phyloP scores from a whole-genome alignment of 2,113 vertebrate species.

The Garra rufa region DNA sequence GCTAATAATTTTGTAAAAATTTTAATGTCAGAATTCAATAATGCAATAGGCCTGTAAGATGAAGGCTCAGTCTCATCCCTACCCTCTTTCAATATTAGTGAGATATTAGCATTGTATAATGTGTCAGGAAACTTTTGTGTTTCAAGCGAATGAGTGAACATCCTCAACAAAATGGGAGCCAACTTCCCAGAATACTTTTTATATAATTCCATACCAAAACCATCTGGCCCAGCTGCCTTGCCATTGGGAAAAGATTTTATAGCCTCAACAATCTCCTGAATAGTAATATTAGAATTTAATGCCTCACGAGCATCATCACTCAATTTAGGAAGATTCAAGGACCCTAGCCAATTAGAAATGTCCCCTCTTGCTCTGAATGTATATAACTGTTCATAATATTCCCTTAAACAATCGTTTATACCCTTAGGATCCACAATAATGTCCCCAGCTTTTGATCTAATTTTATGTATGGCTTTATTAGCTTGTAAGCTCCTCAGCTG shows the following conservation, averaged over 20 bases:
- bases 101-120: constrained; percentile 31
- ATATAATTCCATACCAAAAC: constrained; percentile 25
- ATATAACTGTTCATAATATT: constrained; percentile 39
- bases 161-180: constrained; percentile 17
- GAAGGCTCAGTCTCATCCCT: constrained; percentile 30
- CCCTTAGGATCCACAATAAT: constrained; percentile 18
- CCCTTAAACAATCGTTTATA: constrained; percentile 38
- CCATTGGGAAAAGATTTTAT: constrained; percentile 45
- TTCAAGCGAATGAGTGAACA: constrained; percentile 34
- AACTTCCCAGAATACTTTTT: constrained; percentile 18
- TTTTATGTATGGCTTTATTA: constrained; percentile 42
- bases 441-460: constrained; percentile 40
- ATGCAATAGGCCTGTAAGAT: constrained; percentile 28
- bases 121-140: constrained; percentile 12
- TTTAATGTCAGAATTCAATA: constrained; percentile 19
- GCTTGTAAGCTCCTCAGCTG: constrained; percentile 20
- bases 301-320: constrained; percentile 3
- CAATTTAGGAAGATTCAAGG: constrained; percentile 26
- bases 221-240: constrained; percentile 22
- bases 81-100: constrained; percentile 25
- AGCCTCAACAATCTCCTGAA: constrained; percentile 17
- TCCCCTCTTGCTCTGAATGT: neutral
- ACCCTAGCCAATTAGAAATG: neutral
- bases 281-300: constrained; percentile 33
- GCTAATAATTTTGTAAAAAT: constrained; percentile 25